A percentile compares a stretch with the other conserved stretches of the same genome.
Conservation (phyloP, 2,888 invertebrate genomes). For the Eristalinus aeneus region DNA sequence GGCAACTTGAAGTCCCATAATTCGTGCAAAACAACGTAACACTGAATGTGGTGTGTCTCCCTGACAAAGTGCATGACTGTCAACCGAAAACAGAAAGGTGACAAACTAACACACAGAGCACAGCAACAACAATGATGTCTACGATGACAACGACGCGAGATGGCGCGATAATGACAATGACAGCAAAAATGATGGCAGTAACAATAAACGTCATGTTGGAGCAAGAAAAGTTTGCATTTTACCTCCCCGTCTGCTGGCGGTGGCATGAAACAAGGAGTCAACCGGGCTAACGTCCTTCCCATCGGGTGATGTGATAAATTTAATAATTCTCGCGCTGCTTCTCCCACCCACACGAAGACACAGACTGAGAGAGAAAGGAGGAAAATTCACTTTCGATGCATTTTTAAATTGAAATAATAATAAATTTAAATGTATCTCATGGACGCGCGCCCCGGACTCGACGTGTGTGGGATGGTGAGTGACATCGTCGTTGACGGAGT, state of each 20-base stretch:
- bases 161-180: constrained; percentile 70
- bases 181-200: constrained; percentile 74
- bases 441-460: neutral
- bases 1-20: constrained; percentile 30
- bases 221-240: constrained; percentile 72
- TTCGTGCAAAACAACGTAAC: constrained; percentile 24
- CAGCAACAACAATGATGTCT: constrained; percentile 47
- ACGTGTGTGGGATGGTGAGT: neutral
- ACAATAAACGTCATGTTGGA: constrained; percentile 79
- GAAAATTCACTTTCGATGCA: constrained; percentile 67
- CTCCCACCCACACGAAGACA: neutral
- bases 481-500: neutral
- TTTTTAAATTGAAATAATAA: constrained; percentile 71
- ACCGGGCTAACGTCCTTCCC: constrained; percentile 54
- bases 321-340: constrained; percentile 36
- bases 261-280: neutral
- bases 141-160: constrained; percentile 73
- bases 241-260: neutral
- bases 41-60: constrained; percentile 14
- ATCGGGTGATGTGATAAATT: constrained; percentile 51
- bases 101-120: constrained; percentile 44
- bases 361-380: neutral
- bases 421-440: constrained; percentile 63
- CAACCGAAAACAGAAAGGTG: constrained; percentile 10
- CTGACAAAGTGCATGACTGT: constrained; percentile 52